These are phyloP conservation scores for Nephrotoma guestfalica DNA, from an alignment of 2,888 invertebrate genomes.

Conservation along the genomic window DNA sequence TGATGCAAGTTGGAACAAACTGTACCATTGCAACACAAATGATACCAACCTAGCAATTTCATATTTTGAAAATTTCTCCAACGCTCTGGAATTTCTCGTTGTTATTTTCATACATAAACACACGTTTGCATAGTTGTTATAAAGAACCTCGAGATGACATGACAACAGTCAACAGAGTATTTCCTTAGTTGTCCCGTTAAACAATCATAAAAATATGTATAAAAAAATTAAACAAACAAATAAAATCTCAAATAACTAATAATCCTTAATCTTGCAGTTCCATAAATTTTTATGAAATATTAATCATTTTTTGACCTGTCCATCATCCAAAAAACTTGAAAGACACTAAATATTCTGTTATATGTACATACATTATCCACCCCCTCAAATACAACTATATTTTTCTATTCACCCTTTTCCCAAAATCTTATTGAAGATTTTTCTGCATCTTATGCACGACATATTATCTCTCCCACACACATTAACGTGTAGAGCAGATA, in stretches of 20 bases:
- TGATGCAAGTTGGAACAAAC: no score
- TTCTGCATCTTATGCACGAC: not conserved
- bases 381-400: not conserved
- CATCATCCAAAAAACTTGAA: not conserved
- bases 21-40: no score
- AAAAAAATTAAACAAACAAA: not conserved
- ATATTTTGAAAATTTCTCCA: no score
- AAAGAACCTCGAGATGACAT: no score
- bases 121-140: no score
- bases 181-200: not conserved
- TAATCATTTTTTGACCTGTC: conserved; percentile 1
- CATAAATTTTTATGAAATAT: not conserved
- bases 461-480: not conserved
- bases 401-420: not conserved
- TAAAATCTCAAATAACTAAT: not conserved
- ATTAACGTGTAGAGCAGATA: not conserved
- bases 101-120: no score
- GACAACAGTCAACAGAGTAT: not conserved
- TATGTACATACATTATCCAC: not conserved
- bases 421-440: not conserved
- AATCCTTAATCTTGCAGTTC: not conserved
- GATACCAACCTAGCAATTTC: no score
- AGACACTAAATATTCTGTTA: not conserved
- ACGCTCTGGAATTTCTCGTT: no score
- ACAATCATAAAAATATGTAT: not conserved